phyloP scores from a whole-genome alignment of 1,140 invertebrate species.

The Pseudomyrmex cubaensis region DNA sequence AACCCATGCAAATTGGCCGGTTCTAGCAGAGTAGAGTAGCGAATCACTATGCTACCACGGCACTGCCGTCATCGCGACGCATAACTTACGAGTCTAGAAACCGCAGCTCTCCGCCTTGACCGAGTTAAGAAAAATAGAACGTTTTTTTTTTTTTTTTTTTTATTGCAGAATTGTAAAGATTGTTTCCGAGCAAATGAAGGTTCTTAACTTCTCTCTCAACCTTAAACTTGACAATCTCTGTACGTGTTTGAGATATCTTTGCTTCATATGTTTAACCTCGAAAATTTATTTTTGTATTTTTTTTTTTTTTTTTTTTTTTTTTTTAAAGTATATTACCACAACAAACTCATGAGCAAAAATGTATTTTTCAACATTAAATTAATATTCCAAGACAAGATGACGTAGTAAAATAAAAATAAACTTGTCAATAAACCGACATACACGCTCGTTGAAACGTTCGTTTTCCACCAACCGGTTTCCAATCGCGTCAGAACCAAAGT shows the following conservation, averaged over 20 bases:
- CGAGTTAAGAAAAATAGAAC: slow-evolving; percentile 70
- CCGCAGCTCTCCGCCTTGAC: slow-evolving; percentile 67
- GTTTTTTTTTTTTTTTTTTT: background rate
- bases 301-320: too few species aligned
- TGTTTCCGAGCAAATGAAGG: background rate
- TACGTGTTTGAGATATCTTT: too few species aligned
- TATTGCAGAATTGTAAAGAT: background rate
- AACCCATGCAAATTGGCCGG: slow-evolving; percentile 58
- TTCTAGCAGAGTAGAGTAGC: background rate
- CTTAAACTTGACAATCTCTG: background rate
- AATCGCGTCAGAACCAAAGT: background rate
- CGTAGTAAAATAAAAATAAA: too few species aligned
- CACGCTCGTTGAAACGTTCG: background rate
- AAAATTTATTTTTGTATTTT: too few species aligned
- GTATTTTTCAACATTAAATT: background rate
- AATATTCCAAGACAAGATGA: background rate
- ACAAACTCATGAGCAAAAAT: too few species aligned
- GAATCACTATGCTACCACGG: slow-evolving; percentile 28
- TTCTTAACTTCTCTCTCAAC: background rate
- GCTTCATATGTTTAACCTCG: too few species aligned
- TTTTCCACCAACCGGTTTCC: background rate
- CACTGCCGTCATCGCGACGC: slow-evolving; percentile 49
- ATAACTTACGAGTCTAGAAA: slow-evolving; percentile 41
- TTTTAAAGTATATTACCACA: too few species aligned
- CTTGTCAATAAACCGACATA: background rate